Evolutionary conservation across 2,888 invertebrate species (phyloP), one percentile per base, ranked within the genome.

Genomic region (Himalopsyche japonica): DNA sequence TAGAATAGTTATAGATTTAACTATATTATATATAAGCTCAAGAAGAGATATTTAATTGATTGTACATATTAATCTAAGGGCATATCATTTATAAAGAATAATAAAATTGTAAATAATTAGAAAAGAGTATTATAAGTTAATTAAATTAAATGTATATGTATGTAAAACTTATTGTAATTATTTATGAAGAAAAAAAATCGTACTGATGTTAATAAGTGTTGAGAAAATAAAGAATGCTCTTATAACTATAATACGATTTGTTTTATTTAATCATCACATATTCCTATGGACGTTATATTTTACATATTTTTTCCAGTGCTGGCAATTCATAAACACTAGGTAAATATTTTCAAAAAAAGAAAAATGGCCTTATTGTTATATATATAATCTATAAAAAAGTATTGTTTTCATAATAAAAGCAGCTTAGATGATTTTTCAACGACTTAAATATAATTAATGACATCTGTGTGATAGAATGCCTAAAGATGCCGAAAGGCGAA

Each of bases 31-130:
- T 5, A 27, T 70, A 70, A 30, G 70, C 70, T 70, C 70, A 70
- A 70, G 89, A 89, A 89, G 88, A 89, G 89, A 89, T 86, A 88
- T 86, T 87, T 86, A 81, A 81, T 37, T 82, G 64, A 70, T 27
- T 83, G 78, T 70, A 70, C 1, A 70, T 70, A 70, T 24, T 70
- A 70, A 30, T 12, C 12, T 70, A 47, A 27, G 27, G 10, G 8
- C 27, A 85, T 47, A 70, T 43, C 80, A 82, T 78, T 79, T 43
- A 32, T 30, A 30, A 57, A 80, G 7, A 70, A n/a, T 49, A 80
- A 37, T 80, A 48, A 43, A 49, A 20, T 27, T 78, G 80, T 85
- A 70, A 34, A 82, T 76, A 43, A 76, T 12, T 81, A 49, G 27
- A 43, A 78, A 49, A 82, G 37, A 32, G 78, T 48, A 78, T 48